Evolutionary conservation across 2,888 invertebrate species (phyloP).

Genomic region (Phaedon cochleariae): DNA sequence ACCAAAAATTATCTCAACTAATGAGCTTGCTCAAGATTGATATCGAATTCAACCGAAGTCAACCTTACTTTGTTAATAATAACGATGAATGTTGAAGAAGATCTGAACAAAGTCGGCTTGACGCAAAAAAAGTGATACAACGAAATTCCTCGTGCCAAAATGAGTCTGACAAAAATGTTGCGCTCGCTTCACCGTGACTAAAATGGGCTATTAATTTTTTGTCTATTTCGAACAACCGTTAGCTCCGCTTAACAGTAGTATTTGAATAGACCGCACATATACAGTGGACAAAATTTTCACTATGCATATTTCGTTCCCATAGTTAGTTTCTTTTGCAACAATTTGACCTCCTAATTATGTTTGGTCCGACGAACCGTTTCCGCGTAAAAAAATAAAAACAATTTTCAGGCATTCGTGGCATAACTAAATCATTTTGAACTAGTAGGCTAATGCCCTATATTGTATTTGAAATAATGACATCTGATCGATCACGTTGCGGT

Average conservation of each 20-base stretch:
- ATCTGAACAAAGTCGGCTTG: conserved; percentile 2
- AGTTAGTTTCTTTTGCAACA: conserved; percentile 1
- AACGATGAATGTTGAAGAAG: conserved; percentile 8
- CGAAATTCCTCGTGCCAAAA: conserved; percentile 28
- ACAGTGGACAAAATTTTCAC: background rate
- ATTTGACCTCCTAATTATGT: no score
- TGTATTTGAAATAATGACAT: no score
- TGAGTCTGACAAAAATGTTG: conserved; percentile 17
- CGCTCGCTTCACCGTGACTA: conserved; percentile 19
- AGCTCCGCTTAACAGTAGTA: conserved; percentile 17
- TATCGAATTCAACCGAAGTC: no score
- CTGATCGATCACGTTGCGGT: no score
- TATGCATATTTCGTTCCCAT: no score
- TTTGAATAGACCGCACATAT: background rate
- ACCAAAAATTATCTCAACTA: no score
- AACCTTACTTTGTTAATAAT: conserved; percentile 13
- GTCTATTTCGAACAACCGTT: conserved; percentile 12
- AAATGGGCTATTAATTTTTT: conserved; percentile 24
- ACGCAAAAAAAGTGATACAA: conserved; percentile 21
- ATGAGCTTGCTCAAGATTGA: no score
- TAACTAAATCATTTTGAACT: no score
- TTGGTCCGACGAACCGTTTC: no score
- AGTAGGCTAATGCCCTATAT: no score
- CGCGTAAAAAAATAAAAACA: no score
- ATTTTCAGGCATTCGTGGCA: no score